Conservation (phyloP, 1,140 invertebrate genomes). For the Oscheius sp. region DNA sequence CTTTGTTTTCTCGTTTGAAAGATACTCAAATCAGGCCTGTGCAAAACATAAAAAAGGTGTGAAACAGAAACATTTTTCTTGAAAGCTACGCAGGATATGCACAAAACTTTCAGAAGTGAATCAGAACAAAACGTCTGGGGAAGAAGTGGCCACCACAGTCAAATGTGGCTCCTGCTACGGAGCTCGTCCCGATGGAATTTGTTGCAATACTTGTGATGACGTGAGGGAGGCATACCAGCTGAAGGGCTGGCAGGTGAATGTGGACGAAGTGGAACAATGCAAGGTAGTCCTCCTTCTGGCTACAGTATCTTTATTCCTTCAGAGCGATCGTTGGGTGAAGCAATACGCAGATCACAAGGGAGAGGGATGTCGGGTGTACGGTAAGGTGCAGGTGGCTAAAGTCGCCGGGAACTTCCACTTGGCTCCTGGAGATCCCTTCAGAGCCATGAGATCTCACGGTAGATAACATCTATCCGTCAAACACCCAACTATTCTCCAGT, state of each 20-base stretch:
- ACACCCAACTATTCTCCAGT: conserved; percentile 66
- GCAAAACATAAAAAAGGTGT: too few relatives aligned
- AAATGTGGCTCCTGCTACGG: conserved; percentile 77
- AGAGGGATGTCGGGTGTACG: conserved; percentile 80
- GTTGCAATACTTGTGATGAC: conserved; percentile 94
- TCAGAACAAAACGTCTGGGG: conserved; percentile 32
- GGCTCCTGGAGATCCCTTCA: conserved; percentile 75
- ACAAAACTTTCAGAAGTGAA: conserved; percentile 35
- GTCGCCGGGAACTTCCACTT: conserved; percentile 94
- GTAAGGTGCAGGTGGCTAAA: conserved; percentile 77
- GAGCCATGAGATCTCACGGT: conserved; percentile 30
- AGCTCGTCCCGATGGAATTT: conserved; percentile 67
- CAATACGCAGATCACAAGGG: conserved; percentile 67
- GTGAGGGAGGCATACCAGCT: conserved; percentile 85
- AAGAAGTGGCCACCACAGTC: conserved; percentile 42
- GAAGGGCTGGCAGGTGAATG: conserved; percentile 80
- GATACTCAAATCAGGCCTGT: too few relatives aligned
- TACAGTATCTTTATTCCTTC: too few relatives aligned
- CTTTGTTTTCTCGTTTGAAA: too few relatives aligned
- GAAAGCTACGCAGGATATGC: too few relatives aligned
- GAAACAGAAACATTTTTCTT: too few relatives aligned
- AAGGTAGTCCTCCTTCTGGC: too few relatives aligned
- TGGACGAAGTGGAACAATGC: conserved; percentile 81
- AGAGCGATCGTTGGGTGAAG: conserved; percentile 72
- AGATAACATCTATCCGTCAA: neutral